Percentiles rank a stretch among this genome's conserved stretches.
Conservation (phyloP, 1,140 invertebrate genomes). For the Drosophila bocki region DNA sequence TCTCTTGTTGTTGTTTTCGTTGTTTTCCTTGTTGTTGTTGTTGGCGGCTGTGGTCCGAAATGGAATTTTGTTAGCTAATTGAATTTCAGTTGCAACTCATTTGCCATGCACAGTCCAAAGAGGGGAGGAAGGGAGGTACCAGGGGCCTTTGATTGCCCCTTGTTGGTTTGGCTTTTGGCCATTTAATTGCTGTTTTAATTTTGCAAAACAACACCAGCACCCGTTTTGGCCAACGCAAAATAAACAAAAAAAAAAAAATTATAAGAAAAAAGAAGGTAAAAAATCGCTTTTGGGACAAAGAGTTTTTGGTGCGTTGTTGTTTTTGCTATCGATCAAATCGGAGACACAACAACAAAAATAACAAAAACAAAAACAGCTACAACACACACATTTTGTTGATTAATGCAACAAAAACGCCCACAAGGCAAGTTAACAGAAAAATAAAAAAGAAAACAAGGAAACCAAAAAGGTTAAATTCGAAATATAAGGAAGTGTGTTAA, state of each 20-base stretch:
- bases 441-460: conserved; percentile 9
- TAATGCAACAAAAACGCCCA: conserved; percentile 72
- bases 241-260: conserved; percentile 19
- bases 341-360: conserved; percentile 34
- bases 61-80: conserved; percentile 84
- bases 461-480: conserved; percentile 9
- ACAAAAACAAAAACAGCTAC: conserved; percentile 29
- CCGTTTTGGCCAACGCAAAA: conserved; percentile 43
- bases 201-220: conserved; percentile 49
- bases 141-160: conserved; percentile 28
- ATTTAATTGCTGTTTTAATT: conserved; percentile 83
- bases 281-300: conserved; percentile 47
- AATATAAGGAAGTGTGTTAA: conserved; percentile 3
- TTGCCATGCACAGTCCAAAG: conserved; percentile 68
- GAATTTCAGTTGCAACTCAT: conserved; percentile 83
- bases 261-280: conserved; percentile 26
- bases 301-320: conserved; percentile 41
- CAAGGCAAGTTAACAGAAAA: conserved; percentile 19
- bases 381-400: conserved; percentile 62
- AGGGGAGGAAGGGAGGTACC: neutral
- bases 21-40: conserved; percentile 23
- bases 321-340: conserved; percentile 46
- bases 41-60: conserved; percentile 66
- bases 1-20: conserved; percentile 21
- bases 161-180: conserved; percentile 74